Conservation (phyloP, 2,113 vertebrate genomes). For the Martes martes region DNA sequence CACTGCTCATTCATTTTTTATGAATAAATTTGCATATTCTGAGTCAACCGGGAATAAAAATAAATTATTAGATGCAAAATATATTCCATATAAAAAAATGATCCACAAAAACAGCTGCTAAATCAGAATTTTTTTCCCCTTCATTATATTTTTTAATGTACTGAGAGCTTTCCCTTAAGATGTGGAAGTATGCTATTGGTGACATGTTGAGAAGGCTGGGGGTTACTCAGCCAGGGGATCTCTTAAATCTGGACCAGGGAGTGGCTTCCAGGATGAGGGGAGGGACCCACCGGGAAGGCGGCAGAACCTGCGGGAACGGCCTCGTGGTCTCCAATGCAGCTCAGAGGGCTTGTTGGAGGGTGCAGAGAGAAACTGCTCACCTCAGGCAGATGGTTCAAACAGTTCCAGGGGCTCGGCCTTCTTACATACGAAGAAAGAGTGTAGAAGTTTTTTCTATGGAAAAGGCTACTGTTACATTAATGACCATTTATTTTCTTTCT, state of each 20-base stretch:
- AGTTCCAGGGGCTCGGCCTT: neutral
- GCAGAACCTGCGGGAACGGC: neutral
- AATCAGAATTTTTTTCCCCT: neutral
- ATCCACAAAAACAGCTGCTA: neutral
- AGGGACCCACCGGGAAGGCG: too few relatives aligned
- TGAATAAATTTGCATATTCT: neutral
- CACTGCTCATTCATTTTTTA: neutral
- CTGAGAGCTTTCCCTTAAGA: neutral
- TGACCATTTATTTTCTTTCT: neutral
- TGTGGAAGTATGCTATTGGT: neutral
- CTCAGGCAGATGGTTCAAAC: neutral
- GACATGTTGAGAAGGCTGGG: neutral
- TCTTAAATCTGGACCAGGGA: neutral
- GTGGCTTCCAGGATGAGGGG: neutral
- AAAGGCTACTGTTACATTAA: neutral
- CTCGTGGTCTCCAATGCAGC: neutral
- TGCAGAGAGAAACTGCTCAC: neutral
- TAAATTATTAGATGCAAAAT: conserved; percentile 7
- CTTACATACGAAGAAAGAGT: neutral
- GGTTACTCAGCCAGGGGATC: neutral
- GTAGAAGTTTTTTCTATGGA: neutral
- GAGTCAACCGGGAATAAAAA: neutral
- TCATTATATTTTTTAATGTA: neutral
- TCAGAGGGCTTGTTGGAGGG: neutral
- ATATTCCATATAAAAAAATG: neutral